Percentiles rank a stretch among this genome's conserved stretches.
Evolutionary conservation across 2,113 vertebrate species (phyloP).

Genomic region (Acinonyx jubatus): DNA sequence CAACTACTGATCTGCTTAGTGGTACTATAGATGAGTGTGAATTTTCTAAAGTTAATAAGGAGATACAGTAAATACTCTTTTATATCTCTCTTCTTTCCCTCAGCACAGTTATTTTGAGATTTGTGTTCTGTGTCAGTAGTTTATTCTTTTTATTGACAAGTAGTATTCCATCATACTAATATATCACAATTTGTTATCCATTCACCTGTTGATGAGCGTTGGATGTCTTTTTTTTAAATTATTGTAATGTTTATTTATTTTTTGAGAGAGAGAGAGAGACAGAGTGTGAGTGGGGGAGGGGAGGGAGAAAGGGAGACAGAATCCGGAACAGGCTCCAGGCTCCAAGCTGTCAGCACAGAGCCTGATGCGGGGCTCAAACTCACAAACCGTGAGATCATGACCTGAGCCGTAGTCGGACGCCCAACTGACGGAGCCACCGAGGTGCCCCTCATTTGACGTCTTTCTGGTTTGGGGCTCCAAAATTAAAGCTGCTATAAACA

Average conservation of each 20-base stretch:
- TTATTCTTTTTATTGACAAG: constrained; percentile 30
- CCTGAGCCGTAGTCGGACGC: too few relatives aligned
- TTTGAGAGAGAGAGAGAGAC: too few relatives aligned
- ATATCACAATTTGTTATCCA: neutral
- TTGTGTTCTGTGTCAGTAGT: neutral
- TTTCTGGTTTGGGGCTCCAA: neutral
- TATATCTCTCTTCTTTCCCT: neutral
- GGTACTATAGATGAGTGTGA: neutral
- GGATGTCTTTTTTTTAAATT: neutral
- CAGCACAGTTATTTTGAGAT: neutral
- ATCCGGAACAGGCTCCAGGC: too few relatives aligned
- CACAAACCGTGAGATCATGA: too few relatives aligned
- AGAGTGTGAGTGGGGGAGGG: too few relatives aligned
- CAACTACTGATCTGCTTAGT: neutral
- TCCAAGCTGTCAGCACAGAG: too few relatives aligned
- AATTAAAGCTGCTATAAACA: neutral
- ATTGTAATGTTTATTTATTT: too few relatives aligned
- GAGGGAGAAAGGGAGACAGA: too few relatives aligned
- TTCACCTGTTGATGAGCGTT: neutral
- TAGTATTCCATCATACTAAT: neutral
- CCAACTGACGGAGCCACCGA: too few relatives aligned
- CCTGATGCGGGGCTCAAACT: too few relatives aligned
- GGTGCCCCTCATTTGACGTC: neutral
- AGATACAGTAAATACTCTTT: neutral
- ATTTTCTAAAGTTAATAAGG: neutral